Evolutionary conservation across 2,888 invertebrate species (phyloP), one percentile per base, ranked within the genome.

Genomic region (Pilophorus perplexus): DNA sequence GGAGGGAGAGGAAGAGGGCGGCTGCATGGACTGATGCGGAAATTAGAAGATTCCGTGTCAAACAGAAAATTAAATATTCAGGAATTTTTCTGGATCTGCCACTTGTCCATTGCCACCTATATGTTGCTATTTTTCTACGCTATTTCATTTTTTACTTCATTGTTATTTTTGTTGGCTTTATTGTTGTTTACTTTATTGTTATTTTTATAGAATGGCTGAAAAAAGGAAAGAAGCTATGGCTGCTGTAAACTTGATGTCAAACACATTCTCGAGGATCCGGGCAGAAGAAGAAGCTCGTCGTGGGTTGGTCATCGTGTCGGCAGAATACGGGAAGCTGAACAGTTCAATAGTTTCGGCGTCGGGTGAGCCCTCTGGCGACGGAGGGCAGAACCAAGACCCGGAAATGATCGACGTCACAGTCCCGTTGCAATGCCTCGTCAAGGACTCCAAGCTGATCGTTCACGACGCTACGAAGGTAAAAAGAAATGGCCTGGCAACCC

Each of bases 341-440:
- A 33, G 25, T 1, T 10, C 40, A 25, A 18, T 20, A 10, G 71
- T 37, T 12, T 50, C 52, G 42, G 40, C 64, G 25, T 46, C 23
- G 16, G 62, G 46, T 14, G 62, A 62, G 20, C 42, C 55, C 2
- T 44, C 44, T 14, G 40, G 22, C 1, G 64, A 65, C 16, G n/a
- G n/a, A n/a, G n/a, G n/a, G n/a, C 16, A 37, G 22, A 59, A 20
- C 14, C 14, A 23, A 14, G 59, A 59, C 12, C 16, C 10, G 3
- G 73, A 74, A 73, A 81, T 87, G 2, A 86, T 94, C 68, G 95
- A 97, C 77, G 97, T 97, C 14, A 94, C 93, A n/a, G 84, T 95
- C 73, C 94, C 95, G 0, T 75, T 98, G 23, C 98, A 98, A 78
- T 94, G 95, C 75, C 84, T 96, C 73, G 90, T 95, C 62, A 91